These are phyloP conservation scores for Ommatoiulus sabulosus DNA, from an alignment of 2,888 invertebrate genomes.

Conservation along the genomic window DNA sequence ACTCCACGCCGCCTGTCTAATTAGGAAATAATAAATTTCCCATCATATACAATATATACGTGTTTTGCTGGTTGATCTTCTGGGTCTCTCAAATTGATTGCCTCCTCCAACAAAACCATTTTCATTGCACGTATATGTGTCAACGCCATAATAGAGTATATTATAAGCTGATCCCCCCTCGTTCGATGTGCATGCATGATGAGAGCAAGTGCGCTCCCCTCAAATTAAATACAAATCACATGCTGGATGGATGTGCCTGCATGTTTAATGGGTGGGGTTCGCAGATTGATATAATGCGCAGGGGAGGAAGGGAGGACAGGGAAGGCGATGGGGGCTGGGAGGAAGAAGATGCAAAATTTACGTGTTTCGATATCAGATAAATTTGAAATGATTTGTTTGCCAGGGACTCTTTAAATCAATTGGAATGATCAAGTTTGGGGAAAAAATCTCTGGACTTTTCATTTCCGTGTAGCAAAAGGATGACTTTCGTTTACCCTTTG, in stretches of 20 bases:
- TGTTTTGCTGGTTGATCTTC: constrained; percentile 47
- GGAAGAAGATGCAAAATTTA: background rate
- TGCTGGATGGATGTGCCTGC: constrained; percentile 44
- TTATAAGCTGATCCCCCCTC: constrained; percentile 46
- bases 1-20: constrained; percentile 45
- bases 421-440: no score
- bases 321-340: background rate
- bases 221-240: constrained; percentile 48
- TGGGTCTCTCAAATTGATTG: constrained; percentile 48
- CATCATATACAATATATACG: constrained; percentile 37
- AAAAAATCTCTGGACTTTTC: no score
- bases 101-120: constrained; percentile 47
- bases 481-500: background rate
- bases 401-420: background rate
- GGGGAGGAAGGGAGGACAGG: background rate
- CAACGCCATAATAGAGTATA: constrained; percentile 47
- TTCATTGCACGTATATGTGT: constrained; percentile 48
- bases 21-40: constrained; percentile 48
- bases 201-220: constrained; percentile 38
- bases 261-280: constrained; percentile 44
- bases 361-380: background rate
- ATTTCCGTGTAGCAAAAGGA: no score
- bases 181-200: constrained; percentile 41
- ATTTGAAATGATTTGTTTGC: background rate
- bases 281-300: constrained; percentile 25